phyloP scores from a whole-genome alignment of 1,140 invertebrate species.

The Orussus abietinus region DNA sequence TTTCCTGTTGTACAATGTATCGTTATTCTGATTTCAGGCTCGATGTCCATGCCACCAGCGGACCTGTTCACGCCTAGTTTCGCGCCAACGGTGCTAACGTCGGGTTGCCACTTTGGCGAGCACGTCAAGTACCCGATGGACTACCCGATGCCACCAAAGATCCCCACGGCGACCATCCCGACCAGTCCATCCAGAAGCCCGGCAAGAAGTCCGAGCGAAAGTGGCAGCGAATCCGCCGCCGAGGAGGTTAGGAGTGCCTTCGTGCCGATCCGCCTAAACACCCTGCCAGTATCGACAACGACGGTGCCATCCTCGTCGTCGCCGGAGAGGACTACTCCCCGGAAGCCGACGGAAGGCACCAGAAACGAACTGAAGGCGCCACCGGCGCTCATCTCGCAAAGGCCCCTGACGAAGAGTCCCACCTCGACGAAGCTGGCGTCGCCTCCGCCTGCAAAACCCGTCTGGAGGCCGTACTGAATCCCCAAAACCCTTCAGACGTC shows the following conservation, averaged over 20 bases:
- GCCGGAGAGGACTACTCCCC: constrained; percentile 48
- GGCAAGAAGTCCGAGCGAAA: constrained; percentile 49
- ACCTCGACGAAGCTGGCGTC: constrained; percentile 60
- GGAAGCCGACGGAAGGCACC: constrained; percentile 26
- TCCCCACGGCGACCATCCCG: constrained; percentile 10
- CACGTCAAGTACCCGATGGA: constrained; percentile 36
- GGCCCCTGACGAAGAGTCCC: constrained; percentile 48
- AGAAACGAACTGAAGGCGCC: constrained; percentile 63
- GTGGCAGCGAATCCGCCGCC: constrained; percentile 43
- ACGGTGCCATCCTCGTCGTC: constrained; percentile 57
- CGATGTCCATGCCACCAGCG: constrained; percentile 38
- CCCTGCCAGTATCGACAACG: constrained; percentile 42
- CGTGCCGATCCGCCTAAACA: constrained; percentile 51
- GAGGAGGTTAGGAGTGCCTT: constrained; percentile 76
- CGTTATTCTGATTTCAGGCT: constrained; percentile 34
- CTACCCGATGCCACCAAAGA: constrained; percentile 31
- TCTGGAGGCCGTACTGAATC: constrained; percentile 71
- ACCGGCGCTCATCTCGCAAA: constrained; percentile 44
- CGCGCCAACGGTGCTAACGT: constrained; percentile 33
- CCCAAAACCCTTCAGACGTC: neutral
- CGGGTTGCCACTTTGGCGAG: constrained; percentile 37
- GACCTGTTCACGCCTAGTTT: constrained; percentile 41
- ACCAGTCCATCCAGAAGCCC: constrained; percentile 35
- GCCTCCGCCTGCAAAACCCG: constrained; percentile 60
- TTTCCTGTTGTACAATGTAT: neutral